These are phyloP conservation scores for Tholera decimalis DNA, from an alignment of 2,888 invertebrate genomes.

Conservation along the genomic window DNA sequence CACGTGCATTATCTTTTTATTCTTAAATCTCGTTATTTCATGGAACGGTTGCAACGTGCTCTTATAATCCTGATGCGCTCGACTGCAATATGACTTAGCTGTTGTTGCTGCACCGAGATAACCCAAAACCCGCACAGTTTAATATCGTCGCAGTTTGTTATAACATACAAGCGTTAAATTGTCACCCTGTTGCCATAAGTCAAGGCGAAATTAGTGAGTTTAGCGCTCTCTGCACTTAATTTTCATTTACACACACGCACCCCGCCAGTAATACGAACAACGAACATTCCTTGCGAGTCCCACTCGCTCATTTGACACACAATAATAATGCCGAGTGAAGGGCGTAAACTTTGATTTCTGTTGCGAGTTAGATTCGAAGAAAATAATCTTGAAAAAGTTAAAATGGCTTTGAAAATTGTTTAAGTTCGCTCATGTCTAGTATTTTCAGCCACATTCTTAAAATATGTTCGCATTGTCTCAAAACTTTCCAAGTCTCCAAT, in stretches of 20 bases:
- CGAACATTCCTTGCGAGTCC: constrained; percentile 53
- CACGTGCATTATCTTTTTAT: constrained; percentile 57
- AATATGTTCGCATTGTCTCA: constrained; percentile 34
- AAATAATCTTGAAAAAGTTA: constrained; percentile 55
- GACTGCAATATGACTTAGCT: constrained; percentile 79
- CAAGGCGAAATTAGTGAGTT: constrained; percentile 80
- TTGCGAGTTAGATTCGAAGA: constrained; percentile 38
- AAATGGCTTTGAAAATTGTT: constrained; percentile 52
- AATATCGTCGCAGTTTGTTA: constrained; percentile 81
- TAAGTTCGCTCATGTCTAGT: constrained; percentile 44
- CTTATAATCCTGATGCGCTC: constrained; percentile 58
- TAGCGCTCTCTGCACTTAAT: constrained; percentile 75
- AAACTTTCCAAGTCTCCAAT: constrained; percentile 29
- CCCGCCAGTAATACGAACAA: constrained; percentile 51
- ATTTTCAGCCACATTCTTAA: constrained; percentile 51
- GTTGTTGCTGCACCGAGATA: constrained; percentile 65
- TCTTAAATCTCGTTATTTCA: constrained; percentile 61
- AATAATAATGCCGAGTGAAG: constrained; percentile 45
- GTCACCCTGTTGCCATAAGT: constrained; percentile 77
- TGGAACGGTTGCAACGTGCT: constrained; percentile 53
- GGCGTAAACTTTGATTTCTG: constrained; percentile 57
- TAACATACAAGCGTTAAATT: constrained; percentile 80
- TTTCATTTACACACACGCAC: constrained; percentile 75
- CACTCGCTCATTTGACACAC: constrained; percentile 45
- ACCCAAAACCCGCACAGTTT: constrained; percentile 75